These are phyloP conservation scores for Aphelocoma californica DNA, from an alignment of 2,797 vertebrate species.

Conservation along the genomic window DNA sequence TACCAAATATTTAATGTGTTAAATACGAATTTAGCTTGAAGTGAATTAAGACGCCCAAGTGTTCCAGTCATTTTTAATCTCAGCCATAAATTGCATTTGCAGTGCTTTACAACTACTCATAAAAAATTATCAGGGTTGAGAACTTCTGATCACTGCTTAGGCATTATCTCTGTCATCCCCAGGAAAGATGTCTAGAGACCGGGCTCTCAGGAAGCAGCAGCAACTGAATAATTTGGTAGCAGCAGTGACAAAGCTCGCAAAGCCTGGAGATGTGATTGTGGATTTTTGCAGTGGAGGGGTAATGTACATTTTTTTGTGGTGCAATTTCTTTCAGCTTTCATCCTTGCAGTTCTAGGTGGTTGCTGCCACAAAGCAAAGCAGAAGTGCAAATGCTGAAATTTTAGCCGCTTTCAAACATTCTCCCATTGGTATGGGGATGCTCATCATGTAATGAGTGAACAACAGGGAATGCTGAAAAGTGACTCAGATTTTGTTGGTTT, in stretches of 20 bases:
- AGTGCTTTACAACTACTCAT: not conserved
- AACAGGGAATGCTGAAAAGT: not conserved
- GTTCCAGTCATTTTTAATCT: not conserved
- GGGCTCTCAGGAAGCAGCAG: conserved; percentile 90
- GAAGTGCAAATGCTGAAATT: not conserved
- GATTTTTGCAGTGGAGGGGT: conserved; percentile 99
- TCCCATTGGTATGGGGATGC: not conserved
- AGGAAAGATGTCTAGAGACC: conserved; percentile 94
- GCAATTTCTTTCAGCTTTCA: not conserved
- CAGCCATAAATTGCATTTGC: not conserved
- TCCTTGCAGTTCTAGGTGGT: not conserved
- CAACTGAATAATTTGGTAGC: conserved; percentile 95
- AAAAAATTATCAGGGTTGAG: not conserved
- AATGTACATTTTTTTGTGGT: conserved; percentile 39
- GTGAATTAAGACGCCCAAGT: not conserved
- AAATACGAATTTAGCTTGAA: not conserved
- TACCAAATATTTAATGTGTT: not conserved
- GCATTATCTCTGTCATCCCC: conserved; percentile 27
- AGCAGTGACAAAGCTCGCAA: conserved; percentile 82
- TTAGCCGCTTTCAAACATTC: not conserved
- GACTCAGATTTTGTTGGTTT: conserved; percentile 7
- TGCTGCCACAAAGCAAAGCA: not conserved
- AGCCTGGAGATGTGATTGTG: conserved; percentile 85
- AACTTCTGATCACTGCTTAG: not conserved
- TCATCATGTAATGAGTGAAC: not conserved